These are phyloP conservation scores for Drosophila busckii DNA, from an alignment of 1,140 invertebrate genomes.

Conservation along the genomic window DNA sequence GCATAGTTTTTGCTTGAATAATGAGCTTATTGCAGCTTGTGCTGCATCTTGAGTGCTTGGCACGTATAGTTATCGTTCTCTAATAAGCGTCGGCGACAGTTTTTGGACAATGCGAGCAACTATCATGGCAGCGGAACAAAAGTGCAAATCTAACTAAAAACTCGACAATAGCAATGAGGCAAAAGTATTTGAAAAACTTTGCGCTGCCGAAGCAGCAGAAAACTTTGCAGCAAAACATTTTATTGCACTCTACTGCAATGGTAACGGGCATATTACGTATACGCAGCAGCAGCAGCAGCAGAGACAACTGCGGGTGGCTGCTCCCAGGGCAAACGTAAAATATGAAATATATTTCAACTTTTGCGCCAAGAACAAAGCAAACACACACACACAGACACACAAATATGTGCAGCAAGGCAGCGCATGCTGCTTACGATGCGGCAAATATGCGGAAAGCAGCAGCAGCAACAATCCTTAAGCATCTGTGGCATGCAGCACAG, in stretches of 20 bases:
- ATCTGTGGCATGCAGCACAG: conserved; percentile 50
- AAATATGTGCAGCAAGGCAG: conserved; percentile 59
- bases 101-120: conserved; percentile 25
- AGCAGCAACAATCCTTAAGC: conserved; percentile 39
- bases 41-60: no score
- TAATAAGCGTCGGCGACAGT: conserved; percentile 51
- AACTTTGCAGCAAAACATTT: conserved; percentile 70
- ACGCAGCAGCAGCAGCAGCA: conserved; percentile 38
- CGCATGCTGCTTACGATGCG: conserved; percentile 3
- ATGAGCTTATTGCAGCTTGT: no score
- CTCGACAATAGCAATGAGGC: conserved; percentile 45
- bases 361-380: conserved; percentile 39
- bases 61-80: no score
- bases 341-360: conserved; percentile 76
- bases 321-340: conserved; percentile 67
- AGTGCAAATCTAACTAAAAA: conserved; percentile 62
- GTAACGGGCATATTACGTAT: conserved; percentile 52
- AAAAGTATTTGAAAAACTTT: conserved; percentile 62
- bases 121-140: conserved; percentile 43
- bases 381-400: conserved; percentile 20
- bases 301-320: neutral
- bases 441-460: conserved; percentile 52
- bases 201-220: conserved; percentile 40
- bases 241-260: conserved; percentile 67
- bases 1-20: no score